phyloP scores from a whole-genome alignment of 2,113 vertebrate species.

The Ploceus nigricollis region DNA sequence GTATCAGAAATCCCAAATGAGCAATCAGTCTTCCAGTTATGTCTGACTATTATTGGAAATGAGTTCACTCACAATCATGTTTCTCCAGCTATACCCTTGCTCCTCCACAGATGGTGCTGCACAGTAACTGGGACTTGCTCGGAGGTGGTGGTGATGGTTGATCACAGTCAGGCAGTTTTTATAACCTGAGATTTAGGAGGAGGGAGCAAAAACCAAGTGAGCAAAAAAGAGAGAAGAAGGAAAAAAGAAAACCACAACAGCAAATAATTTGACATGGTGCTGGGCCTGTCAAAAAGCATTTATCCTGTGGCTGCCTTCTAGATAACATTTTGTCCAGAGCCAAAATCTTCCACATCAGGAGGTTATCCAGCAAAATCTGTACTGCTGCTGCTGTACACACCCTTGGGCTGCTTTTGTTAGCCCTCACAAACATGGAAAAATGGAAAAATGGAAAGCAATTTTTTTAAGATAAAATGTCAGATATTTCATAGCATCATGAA shows the following conservation, averaged over 20 bases:
- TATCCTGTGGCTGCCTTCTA: not conserved
- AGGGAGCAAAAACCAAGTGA: not conserved
- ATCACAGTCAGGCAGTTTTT: constrained; percentile 76
- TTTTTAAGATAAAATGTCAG: not conserved
- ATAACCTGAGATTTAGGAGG: constrained; percentile 64
- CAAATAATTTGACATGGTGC: not conserved
- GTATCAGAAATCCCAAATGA: not conserved
- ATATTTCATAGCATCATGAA: not conserved
- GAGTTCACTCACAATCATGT: constrained; percentile 74
- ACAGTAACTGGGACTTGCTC: constrained; percentile 72
- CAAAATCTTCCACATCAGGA: not conserved
- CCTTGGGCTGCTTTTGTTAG: not conserved
- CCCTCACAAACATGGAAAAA: not conserved
- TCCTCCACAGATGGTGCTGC: constrained; percentile 69
- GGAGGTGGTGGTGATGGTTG: constrained; percentile 69
- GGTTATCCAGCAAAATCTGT: not conserved
- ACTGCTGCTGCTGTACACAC: not conserved
- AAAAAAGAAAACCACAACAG: fast-evolving
- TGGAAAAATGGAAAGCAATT: not conserved
- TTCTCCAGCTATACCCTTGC: constrained; percentile 77
- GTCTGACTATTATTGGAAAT: not conserved
- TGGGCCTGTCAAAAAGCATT: not conserved
- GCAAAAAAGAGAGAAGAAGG: not conserved
- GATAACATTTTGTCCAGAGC: not conserved
- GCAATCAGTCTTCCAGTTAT: not conserved